A percentile compares a stretch with the other conserved stretches of the same genome.
Evolutionary conservation across 2,888 invertebrate genomes (phyloP).

Genomic region (Trichogramma evanescens): DNA sequence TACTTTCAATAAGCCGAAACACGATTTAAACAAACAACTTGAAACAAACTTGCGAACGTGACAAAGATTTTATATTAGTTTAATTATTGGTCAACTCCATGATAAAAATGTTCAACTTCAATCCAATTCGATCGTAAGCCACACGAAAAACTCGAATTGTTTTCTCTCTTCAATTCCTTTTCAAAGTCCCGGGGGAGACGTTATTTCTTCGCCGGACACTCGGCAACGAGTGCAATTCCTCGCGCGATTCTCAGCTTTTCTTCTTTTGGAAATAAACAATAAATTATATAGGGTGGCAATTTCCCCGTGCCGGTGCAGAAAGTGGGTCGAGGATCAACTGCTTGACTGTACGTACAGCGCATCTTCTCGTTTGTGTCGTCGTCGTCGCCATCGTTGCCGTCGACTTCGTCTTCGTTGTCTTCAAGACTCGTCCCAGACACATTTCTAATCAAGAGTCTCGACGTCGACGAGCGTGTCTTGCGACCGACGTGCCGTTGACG

Average conservation of each 20-base stretch:
- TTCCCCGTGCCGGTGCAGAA: not conserved
- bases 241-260: slow-evolving; percentile 9
- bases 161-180: slow-evolving; percentile 13
- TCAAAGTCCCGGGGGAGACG: slow-evolving; percentile 11
- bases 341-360: not conserved
- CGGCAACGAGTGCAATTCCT: slow-evolving; percentile 1
- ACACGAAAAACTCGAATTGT: slow-evolving; percentile 11
- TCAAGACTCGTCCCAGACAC: not conserved
- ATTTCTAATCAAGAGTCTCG: slow-evolving; percentile 9
- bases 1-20: no score
- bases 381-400: not conserved
- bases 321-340: slow-evolving; percentile 7
- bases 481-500: not conserved
- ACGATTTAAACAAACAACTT: no score
- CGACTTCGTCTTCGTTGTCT: not conserved
- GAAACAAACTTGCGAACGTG: no score
- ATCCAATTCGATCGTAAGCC: no score
- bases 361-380: not conserved
- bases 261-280: slow-evolving; percentile 18
- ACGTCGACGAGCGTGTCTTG: not conserved
- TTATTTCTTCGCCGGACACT: slow-evolving; percentile 7
- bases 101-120: no score
- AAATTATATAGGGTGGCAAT: slow-evolving; percentile 14
- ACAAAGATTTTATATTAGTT: no score
- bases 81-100: no score